A percentile compares a stretch with the other conserved stretches of the same genome.
phyloP scores from a whole-genome alignment of 2,797 vertebrate genomes.

The Onychomys arenicola region DNA sequence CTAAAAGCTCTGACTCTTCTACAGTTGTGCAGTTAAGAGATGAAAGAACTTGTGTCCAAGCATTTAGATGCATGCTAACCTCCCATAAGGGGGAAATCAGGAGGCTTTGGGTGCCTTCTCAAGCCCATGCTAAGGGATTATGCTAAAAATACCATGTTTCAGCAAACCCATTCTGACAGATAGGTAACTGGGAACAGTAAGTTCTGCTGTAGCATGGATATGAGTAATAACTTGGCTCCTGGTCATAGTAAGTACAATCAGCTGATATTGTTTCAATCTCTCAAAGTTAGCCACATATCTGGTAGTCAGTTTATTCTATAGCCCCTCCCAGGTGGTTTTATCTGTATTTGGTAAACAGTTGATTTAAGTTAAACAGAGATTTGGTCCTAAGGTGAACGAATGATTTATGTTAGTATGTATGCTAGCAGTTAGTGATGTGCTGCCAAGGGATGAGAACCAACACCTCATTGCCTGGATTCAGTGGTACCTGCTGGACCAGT shows the following conservation, averaged over 20 bases:
- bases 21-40: constrained; percentile 41
- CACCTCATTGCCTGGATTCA: not conserved
- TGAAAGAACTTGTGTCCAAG: constrained; percentile 64
- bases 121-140: constrained; percentile 47
- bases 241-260: constrained; percentile 30
- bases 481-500: not conserved
- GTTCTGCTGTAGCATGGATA: not conserved
- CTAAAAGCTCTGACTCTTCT: constrained; percentile 69
- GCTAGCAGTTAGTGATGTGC: not conserved
- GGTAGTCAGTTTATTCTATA: not conserved
- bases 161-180: constrained; percentile 5
- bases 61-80: constrained; percentile 56
- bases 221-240: constrained; percentile 35
- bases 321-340: not conserved
- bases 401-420: not conserved
- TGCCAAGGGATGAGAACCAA: not conserved
- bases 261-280: not conserved
- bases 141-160: constrained; percentile 46
- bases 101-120: constrained; percentile 29
- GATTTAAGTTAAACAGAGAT: not conserved
- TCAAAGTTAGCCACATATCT: constrained; percentile 34
- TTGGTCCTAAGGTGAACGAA: not conserved
- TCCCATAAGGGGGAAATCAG: constrained; percentile 39
- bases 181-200: constrained; percentile 45
- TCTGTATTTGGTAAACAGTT: not conserved